These are phyloP conservation scores for Perca schrenkii DNA, from an alignment of 2,113 vertebrate species.

Conservation along the genomic window DNA sequence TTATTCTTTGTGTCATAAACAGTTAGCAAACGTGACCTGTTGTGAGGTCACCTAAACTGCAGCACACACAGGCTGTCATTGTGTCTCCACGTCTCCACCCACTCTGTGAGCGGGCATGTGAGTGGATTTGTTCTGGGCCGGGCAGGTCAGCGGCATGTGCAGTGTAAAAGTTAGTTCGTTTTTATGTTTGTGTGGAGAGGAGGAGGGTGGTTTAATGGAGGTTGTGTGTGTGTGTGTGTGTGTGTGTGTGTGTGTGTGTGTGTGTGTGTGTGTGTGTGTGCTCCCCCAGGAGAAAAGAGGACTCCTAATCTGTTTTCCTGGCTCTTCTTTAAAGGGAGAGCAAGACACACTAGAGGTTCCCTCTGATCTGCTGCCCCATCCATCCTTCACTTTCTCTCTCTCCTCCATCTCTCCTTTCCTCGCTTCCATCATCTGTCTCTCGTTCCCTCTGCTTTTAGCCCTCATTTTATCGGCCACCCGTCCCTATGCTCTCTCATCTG, in stretches of 20 bases:
- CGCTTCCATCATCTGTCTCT: slow-evolving; percentile 78
- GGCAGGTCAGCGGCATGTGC: slow-evolving; percentile 65
- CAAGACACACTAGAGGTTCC: slow-evolving; percentile 83
- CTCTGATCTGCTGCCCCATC: slow-evolving; percentile 85
- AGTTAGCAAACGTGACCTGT: slow-evolving; percentile 72
- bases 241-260: slow-evolving; percentile 54
- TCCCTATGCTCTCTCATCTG: slow-evolving; percentile 85
- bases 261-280: slow-evolving; percentile 51
- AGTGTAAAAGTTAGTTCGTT: slow-evolving; percentile 73
- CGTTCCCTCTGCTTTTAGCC: slow-evolving; percentile 81
- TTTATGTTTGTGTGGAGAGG: slow-evolving; percentile 61
- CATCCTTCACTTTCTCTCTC: slow-evolving; percentile 78
- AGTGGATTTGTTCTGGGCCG: slow-evolving; percentile 72
- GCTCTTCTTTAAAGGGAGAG: slow-evolving; percentile 85
- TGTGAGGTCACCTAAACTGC: slow-evolving; percentile 60
- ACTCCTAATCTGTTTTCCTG: slow-evolving; percentile 86
- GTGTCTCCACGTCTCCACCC: slow-evolving; percentile 52
- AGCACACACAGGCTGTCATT: slow-evolving; percentile 48
- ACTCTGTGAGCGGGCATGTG: slow-evolving; percentile 16
- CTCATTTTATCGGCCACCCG: slow-evolving; percentile 77
- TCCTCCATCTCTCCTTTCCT: slow-evolving; percentile 76
- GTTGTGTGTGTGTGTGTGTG: slow-evolving; percentile 46
- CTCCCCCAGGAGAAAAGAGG: slow-evolving; percentile 79
- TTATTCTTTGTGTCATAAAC: slow-evolving; percentile 67
- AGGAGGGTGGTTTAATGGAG: slow-evolving; percentile 54